Conservation (phyloP, 2,888 invertebrate species). For the Troides oblongomaculatus region DNA sequence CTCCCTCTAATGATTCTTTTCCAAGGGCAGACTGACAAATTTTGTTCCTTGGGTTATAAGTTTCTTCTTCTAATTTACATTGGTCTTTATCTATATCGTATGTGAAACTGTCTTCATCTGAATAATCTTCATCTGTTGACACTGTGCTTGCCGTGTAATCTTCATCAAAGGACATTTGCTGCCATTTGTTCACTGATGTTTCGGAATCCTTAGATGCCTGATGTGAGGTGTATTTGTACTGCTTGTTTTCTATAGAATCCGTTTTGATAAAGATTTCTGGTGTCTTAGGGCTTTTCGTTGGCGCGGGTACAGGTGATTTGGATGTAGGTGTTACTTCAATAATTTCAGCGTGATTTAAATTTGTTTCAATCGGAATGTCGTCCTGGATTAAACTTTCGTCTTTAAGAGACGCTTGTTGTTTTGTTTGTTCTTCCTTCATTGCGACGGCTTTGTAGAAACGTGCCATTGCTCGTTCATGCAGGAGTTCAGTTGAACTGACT, state of each 20-base stretch:
- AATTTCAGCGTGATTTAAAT: conserved; percentile 36
- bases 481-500: conserved; percentile 89
- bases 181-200: conserved; percentile 68
- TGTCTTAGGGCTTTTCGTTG: conserved; percentile 34
- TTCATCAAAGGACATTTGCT: conserved; percentile 75
- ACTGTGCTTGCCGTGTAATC: conserved; percentile 84
- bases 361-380: conserved; percentile 63
- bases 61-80: conserved; percentile 78
- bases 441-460: conserved; percentile 89
- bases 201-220: conserved; percentile 56
- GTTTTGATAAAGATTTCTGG: conserved; percentile 60
- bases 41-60: conserved; percentile 84
- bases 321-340: conserved; percentile 21
- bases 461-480: conserved; percentile 91
- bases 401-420: conserved; percentile 45
- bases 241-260: conserved; percentile 55
- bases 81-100: conserved; percentile 56
- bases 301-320: conserved; percentile 34
- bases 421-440: conserved; percentile 84
- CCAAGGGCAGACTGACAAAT: conserved; percentile 47
- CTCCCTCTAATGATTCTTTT: conserved; percentile 53
- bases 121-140: conserved; percentile 72
- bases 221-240: conserved; percentile 43
- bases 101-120: conserved; percentile 63
- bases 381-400: conserved; percentile 40